Conservation (phyloP, 2,888 invertebrate genomes). For the Polylopha cassiicola region DNA sequence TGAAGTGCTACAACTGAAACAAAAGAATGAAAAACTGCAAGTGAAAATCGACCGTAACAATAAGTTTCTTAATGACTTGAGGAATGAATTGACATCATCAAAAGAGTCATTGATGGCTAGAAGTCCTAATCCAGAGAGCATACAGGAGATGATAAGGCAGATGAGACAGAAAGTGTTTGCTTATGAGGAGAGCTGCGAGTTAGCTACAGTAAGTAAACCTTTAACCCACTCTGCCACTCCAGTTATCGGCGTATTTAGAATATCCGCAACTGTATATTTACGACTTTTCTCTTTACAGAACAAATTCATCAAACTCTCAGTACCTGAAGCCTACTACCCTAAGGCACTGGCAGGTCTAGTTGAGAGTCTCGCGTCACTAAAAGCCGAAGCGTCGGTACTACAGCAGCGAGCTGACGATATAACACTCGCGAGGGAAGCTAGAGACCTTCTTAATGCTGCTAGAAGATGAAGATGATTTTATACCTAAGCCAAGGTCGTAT, state of each 20-base stretch:
- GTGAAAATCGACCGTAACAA: slow-evolving; percentile 55
- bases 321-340: slow-evolving; percentile 50
- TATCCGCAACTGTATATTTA: not conserved
- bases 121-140: slow-evolving; percentile 52
- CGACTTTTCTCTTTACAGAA: slow-evolving; percentile 37
- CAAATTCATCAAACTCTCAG: slow-evolving; percentile 50
- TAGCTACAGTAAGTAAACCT: slow-evolving; percentile 52
- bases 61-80: slow-evolving; percentile 45
- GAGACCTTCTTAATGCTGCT: slow-evolving; percentile 47
- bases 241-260: not conserved
- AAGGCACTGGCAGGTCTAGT: slow-evolving; percentile 41
- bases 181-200: slow-evolving; percentile 60
- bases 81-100: slow-evolving; percentile 49
- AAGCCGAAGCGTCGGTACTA: slow-evolving; percentile 42
- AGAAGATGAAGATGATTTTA: slow-evolving; percentile 34
- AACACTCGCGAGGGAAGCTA: slow-evolving; percentile 45
- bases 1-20: slow-evolving; percentile 53
- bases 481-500: no score
- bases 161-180: slow-evolving; percentile 55
- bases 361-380: slow-evolving; percentile 35
- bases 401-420: slow-evolving; percentile 55
- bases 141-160: slow-evolving; percentile 56
- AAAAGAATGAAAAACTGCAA: slow-evolving; percentile 54
- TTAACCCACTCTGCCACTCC: not conserved
- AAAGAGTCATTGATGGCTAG: slow-evolving; percentile 40